A percentile compares a stretch with the other conserved stretches of the same genome.
phyloP scores from a whole-genome alignment of 2,888 invertebrate species.

The Drosophila mercatorum region DNA sequence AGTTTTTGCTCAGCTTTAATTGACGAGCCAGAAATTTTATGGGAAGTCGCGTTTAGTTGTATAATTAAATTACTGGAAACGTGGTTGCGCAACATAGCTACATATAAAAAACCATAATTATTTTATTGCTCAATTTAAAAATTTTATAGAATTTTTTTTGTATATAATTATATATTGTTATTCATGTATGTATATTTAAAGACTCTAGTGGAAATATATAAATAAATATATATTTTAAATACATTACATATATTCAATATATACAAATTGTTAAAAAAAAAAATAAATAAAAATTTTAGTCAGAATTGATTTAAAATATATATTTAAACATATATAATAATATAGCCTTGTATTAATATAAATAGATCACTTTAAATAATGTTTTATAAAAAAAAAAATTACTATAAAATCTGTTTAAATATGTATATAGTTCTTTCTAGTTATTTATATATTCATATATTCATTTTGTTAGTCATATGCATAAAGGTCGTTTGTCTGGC shows the following conservation, averaged over 20 bases:
- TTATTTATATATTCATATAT: neutral
- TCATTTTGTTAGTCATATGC: neutral
- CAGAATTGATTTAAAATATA: too few species aligned
- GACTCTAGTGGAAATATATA: neutral
- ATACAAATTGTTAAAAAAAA: neutral
- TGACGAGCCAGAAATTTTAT: neutral
- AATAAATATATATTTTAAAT: neutral
- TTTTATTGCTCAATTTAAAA: neutral
- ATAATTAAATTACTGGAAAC: neutral
- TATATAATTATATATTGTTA: neutral
- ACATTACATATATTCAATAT: neutral
- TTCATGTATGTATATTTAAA: neutral
- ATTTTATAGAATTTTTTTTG: neutral
- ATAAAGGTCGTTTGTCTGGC: neutral
- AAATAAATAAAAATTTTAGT: neutral
- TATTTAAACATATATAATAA: neutral
- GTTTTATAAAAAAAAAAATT: neutral
- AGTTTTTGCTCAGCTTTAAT: slow-evolving; percentile 4
- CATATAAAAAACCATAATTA: neutral
- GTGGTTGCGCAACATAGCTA: neutral
- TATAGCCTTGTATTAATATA: neutral
- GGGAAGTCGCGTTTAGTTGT: neutral
- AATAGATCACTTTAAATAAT: too few species aligned
- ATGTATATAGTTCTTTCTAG: neutral
- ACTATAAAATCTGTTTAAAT: neutral